Base-by-base conservation (phyloP, 1,140 invertebrate genomes). In the Lithobius niger region DNA sequence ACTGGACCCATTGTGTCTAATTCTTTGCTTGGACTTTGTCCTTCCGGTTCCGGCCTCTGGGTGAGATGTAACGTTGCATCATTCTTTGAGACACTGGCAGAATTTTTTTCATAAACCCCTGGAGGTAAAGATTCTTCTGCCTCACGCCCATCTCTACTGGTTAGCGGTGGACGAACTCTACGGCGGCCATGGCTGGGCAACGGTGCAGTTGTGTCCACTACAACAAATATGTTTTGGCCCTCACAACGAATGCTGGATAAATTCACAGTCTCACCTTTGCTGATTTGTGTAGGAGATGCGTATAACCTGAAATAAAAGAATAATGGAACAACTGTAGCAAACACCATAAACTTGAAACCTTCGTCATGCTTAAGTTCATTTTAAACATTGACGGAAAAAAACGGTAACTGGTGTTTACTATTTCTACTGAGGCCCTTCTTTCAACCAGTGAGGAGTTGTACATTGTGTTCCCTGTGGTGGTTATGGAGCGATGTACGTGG, bases 151-250 rank as follows among this genome's bases (percentile, higher is more conserved):
- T 66, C 24, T 63, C 55, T 24, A 61, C 63, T 31, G 42, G 47
- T 52, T 62, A 57, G 16, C 61, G 58, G 25, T 48, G 26, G 51
- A 16, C 13, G 40, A 27, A 26, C 47, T 19, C 49, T 50, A 2
- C 15, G 44, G 10, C 43, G n/a, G n/a, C 28, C 13, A 42, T 53
- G 43, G 56, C 62, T 58, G 21, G 71, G 71, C 15, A 80, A 67
- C 0, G 79, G 79, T 0, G 75, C 78, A 2, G 79, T 81, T 1
- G 81, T 82, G 54, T 82, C 77, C 3, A 82, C 74, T 53, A 79
- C 68, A 10, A 82, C 67, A 48, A 80, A 74, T 2, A 82, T 66
- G 59, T 77, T 77, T 60, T 80, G 75, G 15, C 74, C 74, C 57
- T 79, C 68, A 40, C 78, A 76, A 62, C 73, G 75, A 24, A 83